Evolutionary conservation across 2,797 vertebrate genomes (phyloP), one percentile per base, ranked within the genome.

Genomic region (Babyrousa celebensis): DNA sequence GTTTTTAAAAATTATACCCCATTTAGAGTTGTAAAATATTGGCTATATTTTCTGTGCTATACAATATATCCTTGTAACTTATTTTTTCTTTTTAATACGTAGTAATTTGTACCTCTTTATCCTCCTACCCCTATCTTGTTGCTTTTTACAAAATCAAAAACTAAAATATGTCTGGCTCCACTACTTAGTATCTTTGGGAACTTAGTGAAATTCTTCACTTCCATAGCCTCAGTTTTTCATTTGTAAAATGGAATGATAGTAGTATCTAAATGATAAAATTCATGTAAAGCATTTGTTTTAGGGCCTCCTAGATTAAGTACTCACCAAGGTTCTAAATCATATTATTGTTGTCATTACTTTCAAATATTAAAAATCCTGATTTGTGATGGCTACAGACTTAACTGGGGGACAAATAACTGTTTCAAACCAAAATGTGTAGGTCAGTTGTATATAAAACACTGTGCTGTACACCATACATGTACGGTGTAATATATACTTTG

Each of bases 191-290:
- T 91, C 16, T 77, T 91, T 91, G 71, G 75, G 12, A 54, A 4
- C 5, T 96, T 96, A 94, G 54, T 48, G 75, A 77, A 84, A 77
- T 79, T 56, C 40, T 92, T 89, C 27, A 77, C 27, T 97, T 83
- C 20, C 62, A 5, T 84, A 79, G 52, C 6, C 60, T 96, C 58
- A 82, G 78, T 70, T 84, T 95, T 29, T 85, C 56, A 79, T 74
- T 95, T 96, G 40, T 86, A 78, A 89, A 94, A 89, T 88, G 32
- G 68, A 84, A 18, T 56, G 29, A 83, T 62, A 74, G 48, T 80
- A 56, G 60, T 85, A 92, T 87, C 62, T 95, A 87, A 91, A 85
- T 96, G 79, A 72, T 95, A 89, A 91, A 92, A 91, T 91, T 88
- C 23, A 72, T 83, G 8, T 90, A 77, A 96, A 90, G 27, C 54